Evolutionary conservation across 2,888 invertebrate genomes (phyloP), one percentile per base, ranked within the genome.

Genomic region (Acanthosepion pharaonis): DNA sequence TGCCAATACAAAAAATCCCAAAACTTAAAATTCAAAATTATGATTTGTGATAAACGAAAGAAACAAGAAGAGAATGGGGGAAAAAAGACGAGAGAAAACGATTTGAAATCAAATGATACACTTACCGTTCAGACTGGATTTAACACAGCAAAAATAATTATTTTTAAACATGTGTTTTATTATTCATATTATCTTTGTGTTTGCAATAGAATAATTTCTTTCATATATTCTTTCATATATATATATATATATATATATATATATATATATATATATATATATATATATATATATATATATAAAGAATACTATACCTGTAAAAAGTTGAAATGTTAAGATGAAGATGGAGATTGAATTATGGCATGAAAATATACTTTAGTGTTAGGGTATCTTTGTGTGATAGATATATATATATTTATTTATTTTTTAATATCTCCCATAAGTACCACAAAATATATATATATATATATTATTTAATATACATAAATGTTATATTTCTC

Each of bases 191-290:
- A 78, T 78, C n/a, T 59, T 59, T n/a, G 78, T 78, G 78, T n/a
- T 78, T 78, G n/a, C 78, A 78, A 78, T 78, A n/a, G 78, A 78
- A 78, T 78, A 78, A 78, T 78, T 78, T 78, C n/a, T 78, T 78
- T n/a, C 15, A 33, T n/a, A 15, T 78, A 33, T 33, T 78, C 33
- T 78, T n/a, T 15, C 4, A 78, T 78, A 33, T 78, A 78, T 78
- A 15, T n/a, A 78, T 78, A 33, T 78, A 11, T n/a, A 78, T 78
- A 15, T 78, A n/a, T 78, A 78, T 78, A 78, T 78, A n/a, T 9
- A n/a, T n/a, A 78, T 78, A n/a, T 9, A n/a, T n/a, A 78, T 42
- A 78, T 78, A 33, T 78, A 78, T 78, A 15, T n/a, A 78, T 78
- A 33, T 78, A 11, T n/a, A 78, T 78, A 15, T n/a, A 42, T 78